These are phyloP conservation scores for Yoshiicerus persimilis DNA, from an alignment of 1,140 invertebrate genomes.

Conservation along the genomic window DNA sequence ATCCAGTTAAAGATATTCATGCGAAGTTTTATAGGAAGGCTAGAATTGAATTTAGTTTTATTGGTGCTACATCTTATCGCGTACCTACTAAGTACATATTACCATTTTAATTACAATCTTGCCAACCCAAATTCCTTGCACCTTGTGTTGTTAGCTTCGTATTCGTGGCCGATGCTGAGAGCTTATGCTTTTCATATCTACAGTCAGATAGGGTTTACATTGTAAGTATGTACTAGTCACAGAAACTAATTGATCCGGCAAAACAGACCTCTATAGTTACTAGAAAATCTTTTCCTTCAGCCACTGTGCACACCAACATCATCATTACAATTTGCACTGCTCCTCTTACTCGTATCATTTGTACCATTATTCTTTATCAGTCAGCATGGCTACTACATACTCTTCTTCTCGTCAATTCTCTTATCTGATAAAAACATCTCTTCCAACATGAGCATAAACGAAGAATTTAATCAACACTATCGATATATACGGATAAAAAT, in stretches of 20 bases:
- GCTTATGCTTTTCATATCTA: neutral
- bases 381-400: neutral
- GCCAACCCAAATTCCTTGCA: neutral
- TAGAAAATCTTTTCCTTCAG: slow-evolving; percentile 4
- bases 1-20: neutral
- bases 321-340: neutral
- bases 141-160: neutral
- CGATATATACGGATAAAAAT: neutral
- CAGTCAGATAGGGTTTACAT: neutral
- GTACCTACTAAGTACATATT: neutral
- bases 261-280: slow-evolving; percentile 23
- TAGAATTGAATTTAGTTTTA: neutral
- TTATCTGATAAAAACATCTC: neutral
- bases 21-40: neutral
- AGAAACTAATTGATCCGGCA: slow-evolving; percentile 31
- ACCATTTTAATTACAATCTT: neutral
- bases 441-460: neutral
- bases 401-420: neutral
- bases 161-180: neutral
- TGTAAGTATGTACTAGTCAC: neutral
- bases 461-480: neutral
- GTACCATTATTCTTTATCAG: neutral
- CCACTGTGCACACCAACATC: neutral
- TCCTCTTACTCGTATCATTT: neutral
- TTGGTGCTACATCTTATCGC: neutral